Conservation (phyloP, 2,113 vertebrate species). For the Sapayoa aenigma region DNA sequence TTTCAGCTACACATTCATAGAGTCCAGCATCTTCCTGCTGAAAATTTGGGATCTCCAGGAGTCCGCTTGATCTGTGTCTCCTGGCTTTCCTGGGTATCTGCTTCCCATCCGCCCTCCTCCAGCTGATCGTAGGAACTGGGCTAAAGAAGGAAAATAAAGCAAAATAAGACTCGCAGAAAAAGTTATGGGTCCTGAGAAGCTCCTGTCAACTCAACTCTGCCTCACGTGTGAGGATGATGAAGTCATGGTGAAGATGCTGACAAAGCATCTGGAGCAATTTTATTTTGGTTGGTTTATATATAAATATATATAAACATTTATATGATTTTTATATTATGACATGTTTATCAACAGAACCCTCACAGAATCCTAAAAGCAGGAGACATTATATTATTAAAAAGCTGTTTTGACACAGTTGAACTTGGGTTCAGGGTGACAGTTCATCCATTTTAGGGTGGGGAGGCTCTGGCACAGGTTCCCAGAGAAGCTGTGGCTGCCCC, state of each 20-base stretch:
- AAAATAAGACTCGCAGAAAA: not conserved
- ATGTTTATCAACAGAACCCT: accelerated
- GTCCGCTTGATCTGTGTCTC: slow-evolving; percentile 84
- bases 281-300: accelerated
- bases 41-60: slow-evolving; percentile 95
- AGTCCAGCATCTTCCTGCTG: slow-evolving; percentile 91
- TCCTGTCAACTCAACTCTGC: not conserved
- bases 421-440: not conserved
- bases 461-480: not conserved
- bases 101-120: slow-evolving; percentile 85
- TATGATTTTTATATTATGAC: no score
- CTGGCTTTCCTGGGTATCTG: slow-evolving; percentile 89
- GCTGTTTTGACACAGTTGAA: not conserved
- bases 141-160: slow-evolving; percentile 53
- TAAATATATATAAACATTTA: accelerated
- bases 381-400: not conserved
- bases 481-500: not conserved
- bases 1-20: slow-evolving; percentile 94
- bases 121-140: slow-evolving; percentile 89
- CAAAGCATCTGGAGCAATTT: not conserved
- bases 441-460: not conserved
- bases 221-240: not conserved
- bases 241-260: not conserved
- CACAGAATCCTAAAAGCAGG: not conserved
- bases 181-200: not conserved